Conservation (phyloP, 2,113 vertebrate genomes). For the Callipepla squamata region DNA sequence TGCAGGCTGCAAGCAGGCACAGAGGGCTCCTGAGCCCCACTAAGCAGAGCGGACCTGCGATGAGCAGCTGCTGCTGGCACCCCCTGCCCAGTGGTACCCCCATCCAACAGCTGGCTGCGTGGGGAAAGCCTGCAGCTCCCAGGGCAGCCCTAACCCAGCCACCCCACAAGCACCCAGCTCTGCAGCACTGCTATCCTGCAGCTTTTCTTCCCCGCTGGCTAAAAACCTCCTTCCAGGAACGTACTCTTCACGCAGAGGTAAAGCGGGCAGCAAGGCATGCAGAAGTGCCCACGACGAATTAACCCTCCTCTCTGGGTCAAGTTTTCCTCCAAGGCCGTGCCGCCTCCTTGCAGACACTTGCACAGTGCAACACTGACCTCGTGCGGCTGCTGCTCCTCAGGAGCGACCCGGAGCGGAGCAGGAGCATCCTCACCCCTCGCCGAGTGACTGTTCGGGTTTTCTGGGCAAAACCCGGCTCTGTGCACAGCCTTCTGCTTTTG, state of each 20-base stretch:
- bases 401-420: not conserved
- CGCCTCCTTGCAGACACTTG: not conserved
- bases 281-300: not conserved
- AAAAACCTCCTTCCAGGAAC: not conserved
- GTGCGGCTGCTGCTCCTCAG: slow-evolving; percentile 16
- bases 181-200: accelerated
- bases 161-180: too few species aligned
- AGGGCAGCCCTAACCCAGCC: accelerated
- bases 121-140: not conserved
- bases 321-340: not conserved
- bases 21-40: not conserved
- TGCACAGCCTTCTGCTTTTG: accelerated
- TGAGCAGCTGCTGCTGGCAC: not conserved
- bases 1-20: not conserved
- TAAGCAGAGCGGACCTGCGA: not conserved
- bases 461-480: not conserved
- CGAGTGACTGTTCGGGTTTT: accelerated
- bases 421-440: not conserved
- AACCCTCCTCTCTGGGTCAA: not conserved
- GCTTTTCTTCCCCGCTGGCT: accelerated
- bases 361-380: slow-evolving; percentile 75
- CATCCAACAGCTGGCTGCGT: not conserved
- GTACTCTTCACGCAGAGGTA: accelerated
- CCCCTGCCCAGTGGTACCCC: not conserved
- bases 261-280: not conserved